phyloP scores from a whole-genome alignment of 2,797 vertebrate genomes.

The Hemibagrus guttatus region DNA sequence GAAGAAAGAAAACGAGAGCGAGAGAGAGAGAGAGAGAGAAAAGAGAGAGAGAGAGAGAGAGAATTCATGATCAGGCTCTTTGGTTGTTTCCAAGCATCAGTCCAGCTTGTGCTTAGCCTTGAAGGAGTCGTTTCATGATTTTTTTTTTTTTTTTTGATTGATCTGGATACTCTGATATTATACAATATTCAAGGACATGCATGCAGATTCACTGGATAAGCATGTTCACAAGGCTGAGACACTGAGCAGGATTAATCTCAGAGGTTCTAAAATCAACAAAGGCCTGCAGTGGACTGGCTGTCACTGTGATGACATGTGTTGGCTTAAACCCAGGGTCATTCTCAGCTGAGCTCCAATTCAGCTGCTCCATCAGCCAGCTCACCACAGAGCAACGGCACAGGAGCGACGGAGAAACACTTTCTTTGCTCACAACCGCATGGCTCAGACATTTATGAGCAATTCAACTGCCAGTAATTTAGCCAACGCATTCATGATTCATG shows the following conservation, averaged over 20 bases:
- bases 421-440: not conserved
- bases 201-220: not conserved
- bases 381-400: not conserved
- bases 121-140: slow-evolving; percentile 1
- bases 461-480: not conserved
- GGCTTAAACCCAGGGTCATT: slow-evolving; percentile 21
- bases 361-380: slow-evolving; percentile 38
- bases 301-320: slow-evolving; percentile 25
- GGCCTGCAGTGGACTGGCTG: slow-evolving; percentile 27
- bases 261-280: slow-evolving; percentile 30
- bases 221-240: slow-evolving; percentile 12
- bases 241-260: slow-evolving; percentile 22
- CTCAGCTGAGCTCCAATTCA: slow-evolving; percentile 39
- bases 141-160: not conserved
- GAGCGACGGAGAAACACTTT: not conserved
- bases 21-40: too few species aligned
- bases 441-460: slow-evolving; percentile 18
- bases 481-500: slow-evolving; percentile 18
- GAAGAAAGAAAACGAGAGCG: not conserved
- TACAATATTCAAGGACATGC: not conserved
- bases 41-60: not conserved
- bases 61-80: slow-evolving; percentile 17
- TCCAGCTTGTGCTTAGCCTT: slow-evolving; percentile 4
- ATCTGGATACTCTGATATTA: not conserved
- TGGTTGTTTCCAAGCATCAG: slow-evolving; percentile 30